Evolutionary conservation across 2,797 vertebrate genomes (phyloP).

Genomic region (Sebastes diploproa): DNA sequence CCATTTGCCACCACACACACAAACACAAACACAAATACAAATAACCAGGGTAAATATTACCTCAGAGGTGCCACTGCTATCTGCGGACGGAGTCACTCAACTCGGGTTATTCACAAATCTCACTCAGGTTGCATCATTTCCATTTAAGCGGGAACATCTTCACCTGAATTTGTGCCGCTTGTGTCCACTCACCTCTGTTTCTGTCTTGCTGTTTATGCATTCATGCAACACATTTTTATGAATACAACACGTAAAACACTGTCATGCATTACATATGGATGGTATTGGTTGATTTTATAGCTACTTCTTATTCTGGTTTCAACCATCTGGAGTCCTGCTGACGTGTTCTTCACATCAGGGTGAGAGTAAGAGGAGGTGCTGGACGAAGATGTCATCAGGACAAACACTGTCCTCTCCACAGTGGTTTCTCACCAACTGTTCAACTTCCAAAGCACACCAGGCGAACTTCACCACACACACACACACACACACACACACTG

Average conservation of each 20-base stretch:
- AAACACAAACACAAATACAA: conserved; percentile 5
- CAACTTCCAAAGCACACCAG: neutral
- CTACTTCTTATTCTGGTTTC: neutral
- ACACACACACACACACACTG: neutral
- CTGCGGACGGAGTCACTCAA: conserved; percentile 7
- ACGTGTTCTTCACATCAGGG: neutral
- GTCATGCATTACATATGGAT: neutral
- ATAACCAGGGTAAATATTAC: conserved; percentile 59
- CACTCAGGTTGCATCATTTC: neutral
- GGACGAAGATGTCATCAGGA: conserved; percentile 15
- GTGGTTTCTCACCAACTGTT: conserved; percentile 3
- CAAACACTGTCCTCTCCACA: neutral
- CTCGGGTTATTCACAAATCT: neutral
- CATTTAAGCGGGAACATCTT: neutral
- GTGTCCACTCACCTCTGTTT: neutral
- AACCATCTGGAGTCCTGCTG: neutral
- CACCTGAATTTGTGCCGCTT: neutral
- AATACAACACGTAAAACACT: neutral
- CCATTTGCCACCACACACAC: neutral
- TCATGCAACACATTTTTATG: neutral
- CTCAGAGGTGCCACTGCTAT: conserved; percentile 39
- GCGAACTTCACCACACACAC: neutral
- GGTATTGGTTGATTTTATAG: neutral
- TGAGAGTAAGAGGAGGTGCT: neutral
- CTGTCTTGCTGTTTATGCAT: neutral